phyloP scores from a whole-genome alignment of 2,888 invertebrate species.

The Lithosia quadra region DNA sequence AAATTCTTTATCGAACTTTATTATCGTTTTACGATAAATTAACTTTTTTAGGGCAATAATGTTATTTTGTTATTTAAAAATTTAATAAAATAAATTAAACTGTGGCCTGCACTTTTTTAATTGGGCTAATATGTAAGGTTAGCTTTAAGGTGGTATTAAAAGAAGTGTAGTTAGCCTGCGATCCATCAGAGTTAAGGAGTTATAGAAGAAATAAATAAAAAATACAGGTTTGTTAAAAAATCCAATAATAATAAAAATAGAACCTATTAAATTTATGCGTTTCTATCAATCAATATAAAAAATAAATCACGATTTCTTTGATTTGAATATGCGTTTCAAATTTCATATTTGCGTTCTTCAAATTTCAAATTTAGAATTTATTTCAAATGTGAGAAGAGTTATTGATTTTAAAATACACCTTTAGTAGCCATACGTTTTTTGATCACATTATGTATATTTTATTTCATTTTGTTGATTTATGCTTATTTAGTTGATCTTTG shows the following conservation, averaged over 20 bases:
- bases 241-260: background rate
- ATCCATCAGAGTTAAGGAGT: conserved; percentile 51
- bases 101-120: background rate
- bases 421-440: background rate
- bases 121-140: background rate
- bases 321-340: background rate
- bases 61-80: too few relatives aligned
- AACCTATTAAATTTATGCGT: background rate
- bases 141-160: background rate
- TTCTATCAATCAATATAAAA: too few relatives aligned
- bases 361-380: too few relatives aligned
- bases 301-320: too few relatives aligned
- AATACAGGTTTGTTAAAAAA: background rate
- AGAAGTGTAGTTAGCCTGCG: conserved; percentile 36
- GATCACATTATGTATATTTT: background rate
- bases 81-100: background rate
- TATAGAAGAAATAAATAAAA: background rate
- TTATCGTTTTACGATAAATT: too few relatives aligned
- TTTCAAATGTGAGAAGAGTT: background rate
- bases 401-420: too few relatives aligned
- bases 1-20: too few relatives aligned
- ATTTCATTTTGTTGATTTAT: too few relatives aligned
- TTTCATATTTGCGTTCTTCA: background rate
- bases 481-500: too few relatives aligned
- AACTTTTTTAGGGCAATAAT: too few relatives aligned